Evolutionary conservation across 2,797 vertebrate genomes (phyloP).

Genomic region (Brotogeris chrysoptera): DNA sequence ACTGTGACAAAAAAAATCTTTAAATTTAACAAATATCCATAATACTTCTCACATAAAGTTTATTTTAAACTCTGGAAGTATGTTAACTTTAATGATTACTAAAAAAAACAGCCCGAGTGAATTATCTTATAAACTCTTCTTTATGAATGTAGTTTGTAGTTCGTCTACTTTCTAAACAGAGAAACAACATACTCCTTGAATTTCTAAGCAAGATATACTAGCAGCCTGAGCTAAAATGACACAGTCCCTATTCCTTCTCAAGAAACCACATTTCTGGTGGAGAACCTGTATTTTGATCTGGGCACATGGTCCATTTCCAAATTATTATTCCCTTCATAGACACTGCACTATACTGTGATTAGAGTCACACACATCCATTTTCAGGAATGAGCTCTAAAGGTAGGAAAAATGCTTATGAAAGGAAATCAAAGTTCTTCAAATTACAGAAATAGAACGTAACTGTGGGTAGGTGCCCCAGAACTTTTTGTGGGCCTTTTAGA

Average conservation of each 20-base stretch:
- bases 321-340: not conserved
- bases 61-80: not conserved
- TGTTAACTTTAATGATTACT: not conserved
- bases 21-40: not conserved
- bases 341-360: rapidly evolving
- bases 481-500: not conserved
- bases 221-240: not conserved
- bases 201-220: not conserved
- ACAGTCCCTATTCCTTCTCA: not conserved
- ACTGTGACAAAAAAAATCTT: not conserved
- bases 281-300: not conserved
- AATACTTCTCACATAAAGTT: not conserved
- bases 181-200: not conserved
- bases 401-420: not conserved
- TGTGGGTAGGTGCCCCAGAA: not conserved
- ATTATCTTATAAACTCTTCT: not conserved
- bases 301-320: not conserved
- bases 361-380: not conserved
- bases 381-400: not conserved
- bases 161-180: not conserved
- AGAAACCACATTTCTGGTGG: not conserved
- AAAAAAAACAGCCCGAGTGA: not conserved
- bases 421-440: not conserved
- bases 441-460: not conserved
- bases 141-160: not conserved